Conservation (phyloP, 2,797 vertebrate species). For the Esox lucius region DNA sequence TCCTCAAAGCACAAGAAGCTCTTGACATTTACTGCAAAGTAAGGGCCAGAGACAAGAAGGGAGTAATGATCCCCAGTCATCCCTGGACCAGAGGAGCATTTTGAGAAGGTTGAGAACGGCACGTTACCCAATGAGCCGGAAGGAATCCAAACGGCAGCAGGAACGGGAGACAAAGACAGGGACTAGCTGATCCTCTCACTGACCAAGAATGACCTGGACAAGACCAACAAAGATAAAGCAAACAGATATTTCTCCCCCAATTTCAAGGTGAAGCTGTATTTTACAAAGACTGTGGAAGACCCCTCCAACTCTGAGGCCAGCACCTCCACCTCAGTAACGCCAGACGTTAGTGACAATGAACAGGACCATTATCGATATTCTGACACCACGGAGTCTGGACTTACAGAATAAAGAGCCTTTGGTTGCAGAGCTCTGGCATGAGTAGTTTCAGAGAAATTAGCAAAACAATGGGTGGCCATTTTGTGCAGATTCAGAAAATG, state of each 20-base stretch:
- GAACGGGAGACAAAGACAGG: conserved; percentile 73
- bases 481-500: too few relatives aligned
- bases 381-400: conserved; percentile 96
- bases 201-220: conserved; percentile 96
- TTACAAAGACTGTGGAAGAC: conserved; percentile 95
- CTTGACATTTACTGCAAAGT: conserved; percentile 97
- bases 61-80: too few relatives aligned
- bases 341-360: conserved; percentile 96
- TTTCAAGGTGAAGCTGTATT: conserved; percentile 96
- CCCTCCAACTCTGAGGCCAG: conserved; percentile 84
- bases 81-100: conserved; percentile 76
- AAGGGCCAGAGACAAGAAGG: conserved; percentile 97
- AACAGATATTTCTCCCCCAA: conserved; percentile 98
- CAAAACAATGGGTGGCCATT: too few relatives aligned
- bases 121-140: conserved; percentile 85
- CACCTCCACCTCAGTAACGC: conserved; percentile 92
- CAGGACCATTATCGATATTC: conserved; percentile 97
- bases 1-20: conserved; percentile 89
- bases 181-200: conserved; percentile 92
- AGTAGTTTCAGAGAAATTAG: too few relatives aligned
- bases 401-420: too few relatives aligned
- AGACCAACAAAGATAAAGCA: conserved; percentile 98
- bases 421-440: too few relatives aligned
- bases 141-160: conserved; percentile 71
- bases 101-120: conserved; percentile 91